A percentile compares a stretch with the other conserved stretches of the same genome.
phyloP scores from a whole-genome alignment of 2,888 invertebrate species.

The Linyphia triangularis region DNA sequence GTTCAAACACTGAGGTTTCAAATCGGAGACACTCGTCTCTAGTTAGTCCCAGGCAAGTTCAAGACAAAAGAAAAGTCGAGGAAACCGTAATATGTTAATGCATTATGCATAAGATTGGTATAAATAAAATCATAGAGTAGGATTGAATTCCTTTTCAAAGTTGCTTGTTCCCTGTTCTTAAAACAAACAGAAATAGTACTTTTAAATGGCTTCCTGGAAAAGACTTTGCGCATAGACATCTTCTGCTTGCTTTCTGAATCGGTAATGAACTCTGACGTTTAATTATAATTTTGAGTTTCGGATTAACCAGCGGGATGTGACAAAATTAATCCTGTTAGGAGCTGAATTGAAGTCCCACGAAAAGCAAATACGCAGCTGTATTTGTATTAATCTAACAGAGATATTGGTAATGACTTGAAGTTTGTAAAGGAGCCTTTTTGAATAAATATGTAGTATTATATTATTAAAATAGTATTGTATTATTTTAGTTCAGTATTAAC shows the following conservation, averaged over 20 bases:
- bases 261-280: slow-evolving; percentile 35
- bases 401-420: background rate
- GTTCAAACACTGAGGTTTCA: slow-evolving; percentile 29
- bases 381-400: background rate
- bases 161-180: slow-evolving; percentile 46
- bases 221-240: background rate
- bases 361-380: background rate
- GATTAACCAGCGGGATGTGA: background rate
- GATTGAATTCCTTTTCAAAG: slow-evolving; percentile 24
- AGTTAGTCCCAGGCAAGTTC: slow-evolving; percentile 24
- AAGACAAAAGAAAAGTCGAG: slow-evolving; percentile 48
- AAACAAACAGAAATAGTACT: slow-evolving; percentile 56
- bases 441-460: too few relatives aligned
- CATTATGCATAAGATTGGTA: slow-evolving; percentile 69
- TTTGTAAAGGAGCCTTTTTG: too few relatives aligned
- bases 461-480: background rate
- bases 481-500: background rate
- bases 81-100: slow-evolving; percentile 53
- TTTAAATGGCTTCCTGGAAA: background rate
- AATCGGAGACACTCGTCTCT: slow-evolving; percentile 28
- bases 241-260: slow-evolving; percentile 6
- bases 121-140: slow-evolving; percentile 63
- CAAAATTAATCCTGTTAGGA: background rate
- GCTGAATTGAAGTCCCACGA: background rate
- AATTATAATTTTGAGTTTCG: slow-evolving; percentile 30